These are phyloP conservation scores for Schizaphis graminum DNA, from an alignment of 2,888 invertebrate species.

Conservation along the genomic window DNA sequence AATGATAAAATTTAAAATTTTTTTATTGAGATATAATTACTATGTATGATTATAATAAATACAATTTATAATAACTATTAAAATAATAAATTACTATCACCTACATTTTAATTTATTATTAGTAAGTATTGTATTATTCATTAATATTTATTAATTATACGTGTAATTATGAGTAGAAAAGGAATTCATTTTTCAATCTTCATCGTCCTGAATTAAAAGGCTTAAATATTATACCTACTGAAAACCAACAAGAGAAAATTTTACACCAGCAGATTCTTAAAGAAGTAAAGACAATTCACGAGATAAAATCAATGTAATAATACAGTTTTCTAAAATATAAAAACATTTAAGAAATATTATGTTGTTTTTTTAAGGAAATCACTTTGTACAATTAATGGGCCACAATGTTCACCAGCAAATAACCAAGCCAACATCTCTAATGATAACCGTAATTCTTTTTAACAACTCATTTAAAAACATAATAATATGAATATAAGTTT, in stretches of 20 bases:
- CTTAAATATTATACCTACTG: conserved; percentile 15
- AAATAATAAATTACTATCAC: neutral
- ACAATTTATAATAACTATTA: neutral
- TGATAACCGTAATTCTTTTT: conserved; percentile 10
- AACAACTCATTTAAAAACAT: neutral
- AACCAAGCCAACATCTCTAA: neutral
- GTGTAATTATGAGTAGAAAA: conserved; percentile 35
- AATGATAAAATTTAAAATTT: neutral
- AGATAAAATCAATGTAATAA: conserved; percentile 35
- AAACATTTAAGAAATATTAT: neutral
- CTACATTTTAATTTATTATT: neutral
- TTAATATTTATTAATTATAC: neutral
- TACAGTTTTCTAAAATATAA: neutral
- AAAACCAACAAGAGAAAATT: conserved; percentile 14
- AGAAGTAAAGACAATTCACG: conserved; percentile 45
- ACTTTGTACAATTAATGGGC: neutral
- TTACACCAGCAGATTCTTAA: conserved; percentile 50
- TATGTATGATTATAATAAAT: neutral
- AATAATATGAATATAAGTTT: neutral
- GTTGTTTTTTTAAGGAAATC: conserved; percentile 23
- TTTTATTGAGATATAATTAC: neutral
- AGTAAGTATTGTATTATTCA: neutral
- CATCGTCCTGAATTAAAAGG: conserved; percentile 62
- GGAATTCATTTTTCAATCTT: conserved; percentile 55
- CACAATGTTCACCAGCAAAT: neutral